Conservation (phyloP, 2,888 invertebrate genomes). For the Chrysolina americana region DNA sequence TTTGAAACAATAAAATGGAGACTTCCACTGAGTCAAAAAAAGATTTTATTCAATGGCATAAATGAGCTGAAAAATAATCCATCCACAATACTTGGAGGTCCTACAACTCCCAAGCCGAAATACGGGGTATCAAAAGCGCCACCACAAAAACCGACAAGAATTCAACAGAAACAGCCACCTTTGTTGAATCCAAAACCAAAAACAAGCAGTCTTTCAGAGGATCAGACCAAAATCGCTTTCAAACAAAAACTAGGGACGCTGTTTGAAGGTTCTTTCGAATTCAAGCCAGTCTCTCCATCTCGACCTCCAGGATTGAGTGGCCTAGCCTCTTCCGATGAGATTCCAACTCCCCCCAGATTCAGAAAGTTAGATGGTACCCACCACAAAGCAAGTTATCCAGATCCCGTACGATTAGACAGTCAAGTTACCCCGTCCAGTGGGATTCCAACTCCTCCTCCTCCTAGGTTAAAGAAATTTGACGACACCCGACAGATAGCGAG, state of each 20-base stretch:
- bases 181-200: background rate
- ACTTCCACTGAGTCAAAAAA: conserved; percentile 33
- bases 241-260: background rate
- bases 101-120: background rate
- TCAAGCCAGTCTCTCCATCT: background rate
- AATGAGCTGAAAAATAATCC: conserved; percentile 43
- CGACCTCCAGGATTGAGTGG: background rate
- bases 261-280: background rate
- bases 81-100: conserved; percentile 15
- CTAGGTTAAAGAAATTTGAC: background rate
- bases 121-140: background rate
- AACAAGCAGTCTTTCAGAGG: background rate
- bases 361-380: background rate
- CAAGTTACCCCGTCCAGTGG: background rate
- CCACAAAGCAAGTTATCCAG: background rate
- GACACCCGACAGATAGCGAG: background rate
- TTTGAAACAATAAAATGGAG: conserved; percentile 46
- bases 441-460: background rate
- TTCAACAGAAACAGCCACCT: background rate
- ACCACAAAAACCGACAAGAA: background rate
- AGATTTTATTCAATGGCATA: conserved; percentile 37
- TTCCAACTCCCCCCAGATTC: background rate
- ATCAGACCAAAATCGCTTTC: background rate
- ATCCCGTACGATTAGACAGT: background rate
- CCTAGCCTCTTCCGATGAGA: background rate